These are phyloP conservation scores for Hofmannophila pseudospretella DNA, from an alignment of 2,888 invertebrate species.

Conservation along the genomic window DNA sequence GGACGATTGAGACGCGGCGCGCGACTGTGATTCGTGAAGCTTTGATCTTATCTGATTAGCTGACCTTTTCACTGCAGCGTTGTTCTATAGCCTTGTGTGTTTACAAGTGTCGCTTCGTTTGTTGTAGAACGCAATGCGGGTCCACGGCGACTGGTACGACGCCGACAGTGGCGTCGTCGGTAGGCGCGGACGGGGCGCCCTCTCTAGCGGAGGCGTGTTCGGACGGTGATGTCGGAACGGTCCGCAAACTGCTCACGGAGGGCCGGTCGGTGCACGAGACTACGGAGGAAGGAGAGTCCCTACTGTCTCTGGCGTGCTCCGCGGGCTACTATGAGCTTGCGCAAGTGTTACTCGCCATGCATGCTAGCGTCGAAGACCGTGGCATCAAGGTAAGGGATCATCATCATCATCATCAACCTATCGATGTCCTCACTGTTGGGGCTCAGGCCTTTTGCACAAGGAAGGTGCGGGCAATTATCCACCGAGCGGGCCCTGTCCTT, in stretches of 20 bases:
- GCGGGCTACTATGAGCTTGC: slow-evolving; percentile 98
- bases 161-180: slow-evolving; percentile 49
- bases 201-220: slow-evolving; percentile 95
- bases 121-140: slow-evolving; percentile 61
- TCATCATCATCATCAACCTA: neutral
- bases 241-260: slow-evolving; percentile 93
- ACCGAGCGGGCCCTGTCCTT: too few relatives aligned
- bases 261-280: slow-evolving; percentile 97
- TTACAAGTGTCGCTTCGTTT: neutral
- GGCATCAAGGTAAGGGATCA: slow-evolving; percentile 85
- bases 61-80: neutral
- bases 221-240: slow-evolving; percentile 95
- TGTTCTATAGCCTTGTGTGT: neutral
- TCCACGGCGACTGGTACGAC: slow-evolving; percentile 57
- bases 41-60: slow-evolving; percentile 74
- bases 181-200: slow-evolving; percentile 78
- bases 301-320: slow-evolving; percentile 96
- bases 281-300: slow-evolving; percentile 97
- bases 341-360: slow-evolving; percentile 97
- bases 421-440: too few relatives aligned
- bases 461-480: too few relatives aligned
- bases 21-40: slow-evolving; percentile 63
- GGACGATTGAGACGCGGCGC: slow-evolving; percentile 53
- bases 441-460: too few relatives aligned
- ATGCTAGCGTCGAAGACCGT: slow-evolving; percentile 97